Conservation (phyloP, 1,140 invertebrate species). For the Pristionchus pacificus region DNA sequence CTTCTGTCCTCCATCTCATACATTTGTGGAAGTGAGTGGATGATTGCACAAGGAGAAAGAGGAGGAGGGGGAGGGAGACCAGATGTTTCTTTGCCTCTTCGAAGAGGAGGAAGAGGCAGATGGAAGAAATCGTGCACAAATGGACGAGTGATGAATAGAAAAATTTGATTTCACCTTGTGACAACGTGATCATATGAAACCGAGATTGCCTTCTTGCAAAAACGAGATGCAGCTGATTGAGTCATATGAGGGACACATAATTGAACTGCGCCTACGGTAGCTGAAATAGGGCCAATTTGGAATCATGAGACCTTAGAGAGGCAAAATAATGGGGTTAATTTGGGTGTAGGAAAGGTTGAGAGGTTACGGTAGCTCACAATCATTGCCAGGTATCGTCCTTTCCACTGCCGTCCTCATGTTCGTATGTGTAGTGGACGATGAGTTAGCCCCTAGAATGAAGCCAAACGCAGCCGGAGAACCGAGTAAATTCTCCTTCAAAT, state of each 20-base stretch:
- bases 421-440: constrained; percentile 43
- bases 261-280: too few relatives aligned
- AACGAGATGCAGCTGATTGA: constrained; percentile 6
- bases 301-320: too few relatives aligned
- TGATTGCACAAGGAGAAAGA: too few relatives aligned
- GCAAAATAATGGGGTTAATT: neutral
- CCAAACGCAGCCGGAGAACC: constrained; percentile 42
- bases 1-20: constrained; percentile 39
- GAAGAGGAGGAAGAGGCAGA: too few relatives aligned
- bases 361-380: neutral
- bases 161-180: too few relatives aligned
- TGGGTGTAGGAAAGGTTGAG: neutral
- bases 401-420: constrained; percentile 40
- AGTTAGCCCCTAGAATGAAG: constrained; percentile 42
- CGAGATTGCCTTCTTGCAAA: constrained; percentile 10
- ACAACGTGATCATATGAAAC: too few relatives aligned
- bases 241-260: too few relatives aligned
- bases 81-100: too few relatives aligned
- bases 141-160: too few relatives aligned
- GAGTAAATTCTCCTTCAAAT: constrained; percentile 35
- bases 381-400: constrained; percentile 33
- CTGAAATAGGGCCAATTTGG: too few relatives aligned
- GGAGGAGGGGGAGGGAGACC: too few relatives aligned
- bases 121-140: too few relatives aligned
- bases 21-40: constrained; percentile 36